Base-by-base conservation (phyloP, 2,797 vertebrate species). In the Fistularia commersonii region DNA sequence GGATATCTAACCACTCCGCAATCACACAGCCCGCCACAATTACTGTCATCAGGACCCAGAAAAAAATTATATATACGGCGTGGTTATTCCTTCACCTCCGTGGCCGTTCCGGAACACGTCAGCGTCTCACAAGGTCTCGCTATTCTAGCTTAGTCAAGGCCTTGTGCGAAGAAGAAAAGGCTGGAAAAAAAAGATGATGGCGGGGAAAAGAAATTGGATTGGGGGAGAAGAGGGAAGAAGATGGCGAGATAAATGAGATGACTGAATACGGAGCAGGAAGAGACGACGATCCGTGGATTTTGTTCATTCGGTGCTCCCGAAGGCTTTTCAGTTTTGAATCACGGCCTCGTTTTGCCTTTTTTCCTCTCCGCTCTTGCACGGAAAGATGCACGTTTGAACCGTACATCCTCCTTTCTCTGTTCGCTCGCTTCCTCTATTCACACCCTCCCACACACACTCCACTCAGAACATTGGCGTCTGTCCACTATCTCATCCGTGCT, bases 381-480 rank as follows among this genome's bases (percentile, higher is more conserved):
- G 12, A 65, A 35, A 51, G 12, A 42, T 8, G 44, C 46, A 37
- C 12, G 11, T 15, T 31, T 45, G 11, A 64, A 56, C 56, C 40
- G 49, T 35, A 50, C 50, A 11, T 66, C 36, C 33, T 54, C 54
- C 57, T 51, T 62, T 76, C 57, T 61, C 51, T 14, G 51, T 57
- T 77, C 44, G 31, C 76, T 81, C 9, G 63, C 72, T 74, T 82
- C 79, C 77, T 79, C 72, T 79, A 69, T 69, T 79, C 76, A 70
- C 84, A 78, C 73, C 80, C 83, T 76, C 86, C 80, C 81, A 86
- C 85, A 69, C 81, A 81, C 54, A 79, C 74, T 68, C 74, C 69
- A 71, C 64, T 58, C 77, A 64, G 82, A 77, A 81, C 76, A 70
- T 58, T 79, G 74, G 61, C 74, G 68, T 70, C 74, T 76, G 69